phyloP scores from a whole-genome alignment of 2,888 invertebrate genomes.

The Ctenicera cuprea region DNA sequence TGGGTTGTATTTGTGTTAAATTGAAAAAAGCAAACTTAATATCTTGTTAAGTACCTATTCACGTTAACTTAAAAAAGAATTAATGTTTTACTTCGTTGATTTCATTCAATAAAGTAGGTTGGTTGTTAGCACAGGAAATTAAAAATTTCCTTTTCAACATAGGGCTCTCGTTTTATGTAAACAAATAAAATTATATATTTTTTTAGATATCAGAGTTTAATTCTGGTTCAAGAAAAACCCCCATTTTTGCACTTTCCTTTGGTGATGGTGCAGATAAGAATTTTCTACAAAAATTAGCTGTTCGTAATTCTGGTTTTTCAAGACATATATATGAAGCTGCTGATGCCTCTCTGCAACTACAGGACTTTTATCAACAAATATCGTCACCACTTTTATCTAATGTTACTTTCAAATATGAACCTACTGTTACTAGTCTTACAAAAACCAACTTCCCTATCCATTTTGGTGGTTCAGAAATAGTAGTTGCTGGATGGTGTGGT shows the following conservation, averaged over 20 bases:
- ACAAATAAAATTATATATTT: too few species aligned
- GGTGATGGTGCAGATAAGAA: conserved; percentile 81
- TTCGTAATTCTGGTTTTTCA: conserved; percentile 81
- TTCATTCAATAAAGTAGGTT: too few species aligned
- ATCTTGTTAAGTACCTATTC: too few species aligned
- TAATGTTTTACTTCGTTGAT: too few species aligned
- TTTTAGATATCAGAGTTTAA: conserved; percentile 73
- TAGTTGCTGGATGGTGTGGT: conserved; percentile 76
- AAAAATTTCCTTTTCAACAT: too few species aligned
- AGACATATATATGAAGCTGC: conserved; percentile 83
- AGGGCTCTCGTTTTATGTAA: too few species aligned
- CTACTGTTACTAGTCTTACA: conserved; percentile 76
- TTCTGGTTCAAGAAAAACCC: conserved; percentile 66
- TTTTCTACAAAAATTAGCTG: conserved; percentile 80
- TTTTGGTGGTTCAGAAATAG: conserved; percentile 80
- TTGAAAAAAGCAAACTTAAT: too few species aligned
- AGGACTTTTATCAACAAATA: conserved; percentile 81
- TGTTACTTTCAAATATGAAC: conserved; percentile 80
- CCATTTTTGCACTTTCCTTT: conserved; percentile 83
- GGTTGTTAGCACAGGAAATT: too few species aligned
- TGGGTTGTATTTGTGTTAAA: too few species aligned
- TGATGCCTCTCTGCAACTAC: conserved; percentile 80
- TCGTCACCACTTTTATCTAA: conserved; percentile 81
- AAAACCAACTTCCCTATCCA: conserved; percentile 76
- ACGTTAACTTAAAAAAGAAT: too few species aligned